phyloP scores from a whole-genome alignment of 1,140 invertebrate species.

The Drosophila parabipectinata region DNA sequence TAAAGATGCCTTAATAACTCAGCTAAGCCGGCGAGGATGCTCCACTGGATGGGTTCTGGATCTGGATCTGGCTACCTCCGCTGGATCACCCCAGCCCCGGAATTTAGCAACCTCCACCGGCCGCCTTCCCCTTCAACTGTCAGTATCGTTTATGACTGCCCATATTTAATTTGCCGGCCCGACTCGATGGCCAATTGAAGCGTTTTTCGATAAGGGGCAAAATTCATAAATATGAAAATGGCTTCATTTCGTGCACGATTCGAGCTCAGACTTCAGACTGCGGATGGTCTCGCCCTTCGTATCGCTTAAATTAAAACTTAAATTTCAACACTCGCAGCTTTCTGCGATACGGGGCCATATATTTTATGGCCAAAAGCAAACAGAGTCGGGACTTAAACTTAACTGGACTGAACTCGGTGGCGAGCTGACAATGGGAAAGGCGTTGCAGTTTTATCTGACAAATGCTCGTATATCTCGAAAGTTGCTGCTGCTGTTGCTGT shows the following conservation, averaged over 20 bases:
- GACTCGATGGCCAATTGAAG: slow-evolving; percentile 74
- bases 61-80: not conserved
- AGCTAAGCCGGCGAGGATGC: slow-evolving; percentile 58
- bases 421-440: slow-evolving; percentile 75
- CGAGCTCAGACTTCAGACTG: slow-evolving; percentile 14
- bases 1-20: slow-evolving; percentile 84
- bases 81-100: slow-evolving; percentile 1
- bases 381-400: slow-evolving; percentile 8
- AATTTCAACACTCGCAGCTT: slow-evolving; percentile 76
- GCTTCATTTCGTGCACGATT: slow-evolving; percentile 67
- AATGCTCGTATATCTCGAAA: slow-evolving; percentile 80
- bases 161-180: slow-evolving; percentile 73
- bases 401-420: slow-evolving; percentile 34
- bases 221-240: slow-evolving; percentile 83
- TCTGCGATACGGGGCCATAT: slow-evolving; percentile 63
- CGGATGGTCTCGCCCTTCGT: slow-evolving; percentile 54
- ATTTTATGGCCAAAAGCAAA: slow-evolving; percentile 62
- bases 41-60: slow-evolving; percentile 6
- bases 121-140: slow-evolving; percentile 38
- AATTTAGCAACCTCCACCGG: not conserved
- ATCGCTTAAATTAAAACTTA: slow-evolving; percentile 82
- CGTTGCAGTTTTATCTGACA: slow-evolving; percentile 78
- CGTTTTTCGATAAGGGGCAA: slow-evolving; percentile 74
- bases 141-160: slow-evolving; percentile 81
- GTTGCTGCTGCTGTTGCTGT: slow-evolving; percentile 54